Base-by-base conservation (phyloP, 2,797 vertebrate genomes). In the Mastacembelus armatus region DNA sequence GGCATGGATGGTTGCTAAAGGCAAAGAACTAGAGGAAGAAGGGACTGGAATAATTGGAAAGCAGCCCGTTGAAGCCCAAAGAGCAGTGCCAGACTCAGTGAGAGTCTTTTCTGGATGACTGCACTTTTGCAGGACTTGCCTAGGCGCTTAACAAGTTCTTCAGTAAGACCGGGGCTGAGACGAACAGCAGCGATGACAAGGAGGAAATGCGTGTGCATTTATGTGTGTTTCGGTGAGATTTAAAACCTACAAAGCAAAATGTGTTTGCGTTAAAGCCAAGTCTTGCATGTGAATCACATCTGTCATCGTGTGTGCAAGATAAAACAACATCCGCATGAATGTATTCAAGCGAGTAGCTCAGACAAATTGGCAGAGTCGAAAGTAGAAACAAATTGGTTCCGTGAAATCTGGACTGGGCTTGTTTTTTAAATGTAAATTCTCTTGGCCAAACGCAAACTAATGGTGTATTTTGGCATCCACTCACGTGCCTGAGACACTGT, bases 91-190 rank as follows among this genome's bases (percentile, higher is more conserved):
- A 71, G 64, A 50, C 74, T 74, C 84, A 51, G 83, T 35, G 36
- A 80, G 71, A 71, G 73, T 80, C 77, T 86, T 88, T 86, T 90
- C 81, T 87, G 85, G 77, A 55, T 75, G 80, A 42, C 65, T 88
- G 81, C 82, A 47, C 84, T 86, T 71, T 65, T 67, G 59, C 67
- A 29, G 58, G 76, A 91, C 75, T 78, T 91, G 90, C 57, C 40
- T 11, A 38, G 88, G 57, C 51, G 30, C 78, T 77, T 90, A 91
- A 89, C 69, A 52, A 89, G 84, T 72, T 69, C 64, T 66, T 69
- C 27, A 62, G 56, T 42, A 50, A 68, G 22, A 59, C 47, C 40
- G 3, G 1, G 29, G 30, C 70, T 29, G 40, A 77, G 80, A 77
- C n/a, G 16, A 72, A 74, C 30, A 74, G 40, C 12, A 0, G 57